Conservation (phyloP, 2,888 invertebrate genomes). For the Hemithea aestivaria region DNA sequence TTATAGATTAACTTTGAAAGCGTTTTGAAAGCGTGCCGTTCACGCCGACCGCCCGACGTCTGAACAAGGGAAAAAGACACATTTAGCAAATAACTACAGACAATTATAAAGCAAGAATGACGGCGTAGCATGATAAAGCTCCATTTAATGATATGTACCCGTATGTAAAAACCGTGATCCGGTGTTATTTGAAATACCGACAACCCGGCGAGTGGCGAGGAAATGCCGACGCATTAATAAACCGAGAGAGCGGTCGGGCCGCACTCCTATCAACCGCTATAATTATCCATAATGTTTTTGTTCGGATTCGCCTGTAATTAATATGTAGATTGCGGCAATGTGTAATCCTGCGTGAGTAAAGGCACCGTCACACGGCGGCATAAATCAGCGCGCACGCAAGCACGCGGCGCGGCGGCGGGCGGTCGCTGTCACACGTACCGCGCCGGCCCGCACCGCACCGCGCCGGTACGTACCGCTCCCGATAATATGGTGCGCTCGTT, state of each 20-base stretch:
- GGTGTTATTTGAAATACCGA: constrained; percentile 8
- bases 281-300: constrained; percentile 29
- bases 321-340: constrained; percentile 37
- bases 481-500: too few species aligned
- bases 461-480: too few species aligned
- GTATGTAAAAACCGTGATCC: constrained; percentile 9
- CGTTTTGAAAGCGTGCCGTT: too few species aligned
- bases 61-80: not conserved
- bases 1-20: too few species aligned
- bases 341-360: constrained; percentile 29
- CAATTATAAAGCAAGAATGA: constrained; percentile 2
- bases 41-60: too few species aligned
- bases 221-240: constrained; percentile 11
- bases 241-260: constrained; percentile 3
- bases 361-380: constrained; percentile 23
- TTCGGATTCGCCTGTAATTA: constrained; percentile 26
- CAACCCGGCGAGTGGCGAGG: constrained; percentile 7
- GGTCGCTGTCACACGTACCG: constrained; percentile 3
- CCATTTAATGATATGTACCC: constrained; percentile 1
- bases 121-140: constrained; percentile 2
- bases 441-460: too few species aligned
- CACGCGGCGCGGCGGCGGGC: constrained; percentile 15
- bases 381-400: constrained; percentile 30
- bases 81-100: not conserved
- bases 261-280: constrained; percentile 18